Evolutionary conservation across 1,140 invertebrate species (phyloP), one percentile per base, ranked within the genome.

Genomic region (Zaprionus kolodkinae): DNA sequence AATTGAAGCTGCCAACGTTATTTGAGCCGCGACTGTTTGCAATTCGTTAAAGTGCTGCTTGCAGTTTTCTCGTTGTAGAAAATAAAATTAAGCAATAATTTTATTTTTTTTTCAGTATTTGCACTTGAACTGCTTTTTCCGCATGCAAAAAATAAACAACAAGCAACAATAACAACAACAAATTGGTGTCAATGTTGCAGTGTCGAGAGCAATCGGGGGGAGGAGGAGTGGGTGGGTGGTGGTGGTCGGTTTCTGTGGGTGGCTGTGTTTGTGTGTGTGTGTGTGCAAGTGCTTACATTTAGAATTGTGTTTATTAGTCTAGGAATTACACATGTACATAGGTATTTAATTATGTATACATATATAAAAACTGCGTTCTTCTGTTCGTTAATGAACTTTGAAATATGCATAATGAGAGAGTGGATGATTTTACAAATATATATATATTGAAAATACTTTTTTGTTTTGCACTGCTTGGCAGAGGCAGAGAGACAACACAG

Each of bases 121-220:
- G 76, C 72, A 78, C 76, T 78, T 78, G 76, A 78, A 75, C 76
- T 75, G 66, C 40, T 78, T 78, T 70, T 69, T 60, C 66, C 59
- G 64, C 60, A 54, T 43, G 48, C 52, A 63, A 54, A 70, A 60
- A 55, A 59, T 30, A 61, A 55, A 40, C 27, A 21, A 21, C 21
- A 21, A 21, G 21, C 21, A 21, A 21, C 21, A 63, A 69, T 27
- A 71, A 63, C 33, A 72, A 63, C 33, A 72, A 62, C 35, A 63
- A 67, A 76, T 67, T 76, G 63, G 63, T 72, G 74, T 76, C 74
- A 76, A 76, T 72, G 74, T 72, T 72, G 69, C 62, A 60, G 15
- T 48, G 54, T 36, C 40, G 56, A 25, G 48, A 54, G 67, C 38
- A 59, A 62, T 21, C 30, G 35, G n/a, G 35, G n/a, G 17, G 12